phyloP scores from a whole-genome alignment of 2,797 vertebrate species.

The Chanos chanos region DNA sequence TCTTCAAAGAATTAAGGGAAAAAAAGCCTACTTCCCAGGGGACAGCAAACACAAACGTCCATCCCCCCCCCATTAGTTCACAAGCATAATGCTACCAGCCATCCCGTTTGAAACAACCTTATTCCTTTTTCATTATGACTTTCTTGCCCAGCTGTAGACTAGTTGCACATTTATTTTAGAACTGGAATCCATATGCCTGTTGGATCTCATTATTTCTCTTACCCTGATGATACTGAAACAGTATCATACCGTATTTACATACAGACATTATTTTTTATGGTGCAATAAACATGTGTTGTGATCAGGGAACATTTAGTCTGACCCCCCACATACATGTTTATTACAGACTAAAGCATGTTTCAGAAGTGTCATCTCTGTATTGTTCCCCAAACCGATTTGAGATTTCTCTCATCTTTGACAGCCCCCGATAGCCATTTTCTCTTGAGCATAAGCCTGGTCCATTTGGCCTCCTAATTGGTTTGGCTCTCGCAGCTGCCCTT shows the following conservation, averaged over 20 bases:
- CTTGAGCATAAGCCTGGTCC: conserved; percentile 50
- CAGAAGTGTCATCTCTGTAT: conserved; percentile 99
- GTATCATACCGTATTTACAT: conserved; percentile 99
- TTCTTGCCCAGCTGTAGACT: conserved; percentile 90
- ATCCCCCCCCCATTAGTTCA: conserved; percentile 92
- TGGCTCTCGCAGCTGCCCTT: conserved; percentile 48
- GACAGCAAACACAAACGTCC: conserved; percentile 88
- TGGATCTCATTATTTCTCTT: conserved; percentile 98
- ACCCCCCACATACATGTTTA: conserved; percentile 99
- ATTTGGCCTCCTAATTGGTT: conserved; percentile 65
- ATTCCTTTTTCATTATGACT: conserved; percentile 95
- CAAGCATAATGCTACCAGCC: conserved; percentile 91
- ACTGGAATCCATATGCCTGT: conserved; percentile 99
- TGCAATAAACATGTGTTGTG: conserved; percentile 99
- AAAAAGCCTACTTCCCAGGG: conserved; percentile 57
- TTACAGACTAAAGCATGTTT: conserved; percentile 99
- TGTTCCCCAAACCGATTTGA: conserved; percentile 83
- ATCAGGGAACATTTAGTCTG: conserved; percentile 87
- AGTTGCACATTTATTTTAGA: conserved; percentile 96
- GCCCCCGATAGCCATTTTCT: conserved; percentile 57
- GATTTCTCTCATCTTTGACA: conserved; percentile 79
- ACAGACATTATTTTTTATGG: conserved; percentile 98
- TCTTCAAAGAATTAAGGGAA: conserved; percentile 33
- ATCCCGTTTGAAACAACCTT: conserved; percentile 82
- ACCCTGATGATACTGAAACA: conserved; percentile 98